phyloP scores from a whole-genome alignment of 2,888 invertebrate species.

The Eueremaeus valkanovi region DNA sequence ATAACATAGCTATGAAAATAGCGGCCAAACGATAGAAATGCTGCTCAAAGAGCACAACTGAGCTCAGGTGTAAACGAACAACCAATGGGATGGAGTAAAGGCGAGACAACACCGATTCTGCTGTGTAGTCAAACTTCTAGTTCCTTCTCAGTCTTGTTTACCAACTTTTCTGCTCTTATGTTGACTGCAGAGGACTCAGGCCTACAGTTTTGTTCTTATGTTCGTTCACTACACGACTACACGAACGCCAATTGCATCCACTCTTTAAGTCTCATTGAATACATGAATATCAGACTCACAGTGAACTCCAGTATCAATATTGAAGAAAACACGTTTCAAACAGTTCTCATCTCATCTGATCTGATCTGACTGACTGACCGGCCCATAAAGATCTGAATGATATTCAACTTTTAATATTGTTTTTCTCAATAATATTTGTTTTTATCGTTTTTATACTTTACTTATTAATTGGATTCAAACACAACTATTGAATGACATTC shows the following conservation, averaged over 20 bases:
- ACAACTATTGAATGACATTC: constrained; percentile 28
- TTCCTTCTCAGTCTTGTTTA: constrained; percentile 31
- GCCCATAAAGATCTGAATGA: too few relatives aligned
- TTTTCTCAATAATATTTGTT: too few relatives aligned
- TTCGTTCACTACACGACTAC: not conserved
- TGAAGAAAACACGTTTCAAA: too few relatives aligned
- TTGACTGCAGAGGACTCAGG: not conserved
- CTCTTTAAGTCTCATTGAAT: not conserved
- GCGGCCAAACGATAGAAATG: constrained; percentile 3
- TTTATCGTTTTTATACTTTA: too few relatives aligned
- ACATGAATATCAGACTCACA: too few relatives aligned
- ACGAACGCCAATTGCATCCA: not conserved
- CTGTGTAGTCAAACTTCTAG: constrained; percentile 5
- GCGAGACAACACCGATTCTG: not conserved
- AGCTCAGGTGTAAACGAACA: constrained; percentile 19
- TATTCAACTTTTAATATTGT: too few relatives aligned
- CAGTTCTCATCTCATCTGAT: too few relatives aligned
- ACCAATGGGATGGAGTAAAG: constrained; percentile 16
- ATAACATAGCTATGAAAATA: not conserved
- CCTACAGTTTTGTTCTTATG: not conserved
- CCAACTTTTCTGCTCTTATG: constrained; percentile 12
- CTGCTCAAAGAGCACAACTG: too few relatives aligned
- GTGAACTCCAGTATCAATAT: too few relatives aligned
- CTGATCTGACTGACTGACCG: too few relatives aligned
- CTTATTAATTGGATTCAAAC: too few relatives aligned